phyloP scores from a whole-genome alignment of 1,140 invertebrate species.

The Panagrolaimus sp. region DNA sequence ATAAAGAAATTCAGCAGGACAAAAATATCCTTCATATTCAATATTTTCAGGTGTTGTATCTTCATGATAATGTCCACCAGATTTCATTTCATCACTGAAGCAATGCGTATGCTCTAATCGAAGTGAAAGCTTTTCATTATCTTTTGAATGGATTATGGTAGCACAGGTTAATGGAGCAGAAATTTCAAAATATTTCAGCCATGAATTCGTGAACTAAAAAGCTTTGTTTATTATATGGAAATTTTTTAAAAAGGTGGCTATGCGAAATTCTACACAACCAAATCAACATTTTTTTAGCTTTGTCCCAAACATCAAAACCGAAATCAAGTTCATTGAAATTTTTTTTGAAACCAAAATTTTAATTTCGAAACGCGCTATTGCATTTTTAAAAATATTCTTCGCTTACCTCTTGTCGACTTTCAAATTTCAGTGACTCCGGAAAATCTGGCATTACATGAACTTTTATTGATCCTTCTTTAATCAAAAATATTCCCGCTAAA shows the following conservation, averaged over 20 bases:
- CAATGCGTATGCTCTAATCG: conserved; percentile 9
- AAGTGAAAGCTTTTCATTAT: background rate
- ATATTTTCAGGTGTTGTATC: conserved; percentile 1
- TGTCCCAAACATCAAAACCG: too few relatives aligned
- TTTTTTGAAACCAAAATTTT: too few relatives aligned
- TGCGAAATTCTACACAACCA: too few relatives aligned
- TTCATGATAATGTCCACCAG: conserved; percentile 4
- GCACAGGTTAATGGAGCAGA: conserved; percentile 1
- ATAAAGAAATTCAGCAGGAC: background rate
- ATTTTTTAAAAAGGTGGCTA: too few relatives aligned
- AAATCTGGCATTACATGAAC: conserved; percentile 11
- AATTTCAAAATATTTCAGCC: conserved; percentile 5
- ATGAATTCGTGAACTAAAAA: background rate
- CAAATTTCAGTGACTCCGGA: background rate
- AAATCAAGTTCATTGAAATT: too few relatives aligned
- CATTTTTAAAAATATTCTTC: too few relatives aligned
- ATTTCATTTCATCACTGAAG: background rate
- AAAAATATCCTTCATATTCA: conserved; percentile 3
- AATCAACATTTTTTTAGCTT: too few relatives aligned
- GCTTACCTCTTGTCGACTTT: background rate
- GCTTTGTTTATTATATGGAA: too few relatives aligned
- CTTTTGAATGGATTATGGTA: background rate
- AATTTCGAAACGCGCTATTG: too few relatives aligned
- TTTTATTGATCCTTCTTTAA: background rate
- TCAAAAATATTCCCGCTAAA: background rate